Conservation (phyloP, 2,113 vertebrate species). For the Platichthys flesus region DNA sequence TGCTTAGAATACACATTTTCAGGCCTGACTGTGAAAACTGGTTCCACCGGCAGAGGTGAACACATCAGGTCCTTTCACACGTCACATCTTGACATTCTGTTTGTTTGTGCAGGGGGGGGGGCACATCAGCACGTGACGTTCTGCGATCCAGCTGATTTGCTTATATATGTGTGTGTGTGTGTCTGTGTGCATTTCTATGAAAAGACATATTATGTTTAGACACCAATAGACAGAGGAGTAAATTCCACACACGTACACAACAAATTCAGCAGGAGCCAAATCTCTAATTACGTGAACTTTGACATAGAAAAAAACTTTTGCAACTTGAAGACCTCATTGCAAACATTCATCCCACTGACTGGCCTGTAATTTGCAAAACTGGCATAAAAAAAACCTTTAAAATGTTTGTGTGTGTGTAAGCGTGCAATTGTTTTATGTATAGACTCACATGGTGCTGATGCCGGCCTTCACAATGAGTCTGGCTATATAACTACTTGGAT, state of each 20-base stretch:
- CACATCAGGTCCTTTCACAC: background rate
- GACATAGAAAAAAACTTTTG: slow-evolving; percentile 8
- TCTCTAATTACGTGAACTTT: slow-evolving; percentile 31
- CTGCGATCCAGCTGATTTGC: slow-evolving; percentile 28
- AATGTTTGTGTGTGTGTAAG: no score
- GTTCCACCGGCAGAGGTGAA: background rate
- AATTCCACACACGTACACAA: slow-evolving; percentile 3
- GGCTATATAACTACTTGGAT: background rate
- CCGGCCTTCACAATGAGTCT: background rate
- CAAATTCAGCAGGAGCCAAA: background rate
- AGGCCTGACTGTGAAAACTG: background rate
- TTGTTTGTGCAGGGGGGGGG: slow-evolving; percentile 21
- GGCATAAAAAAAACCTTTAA: background rate
- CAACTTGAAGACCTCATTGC: background rate
- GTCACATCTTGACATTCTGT: slow-evolving; percentile 1
- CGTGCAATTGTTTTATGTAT: no score
- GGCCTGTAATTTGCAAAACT: background rate
- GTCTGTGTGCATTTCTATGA: slow-evolving; percentile 1
- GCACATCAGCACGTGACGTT: background rate
- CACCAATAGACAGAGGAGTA: slow-evolving; percentile 26
- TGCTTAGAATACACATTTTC: no score
- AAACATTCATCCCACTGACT: background rate
- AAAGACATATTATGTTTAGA: slow-evolving; percentile 18
- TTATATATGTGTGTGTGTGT: background rate
- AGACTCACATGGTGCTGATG: no score